Conservation (phyloP, 1,140 invertebrate genomes). For the silkworm (Bombyx mori) region DNA sequence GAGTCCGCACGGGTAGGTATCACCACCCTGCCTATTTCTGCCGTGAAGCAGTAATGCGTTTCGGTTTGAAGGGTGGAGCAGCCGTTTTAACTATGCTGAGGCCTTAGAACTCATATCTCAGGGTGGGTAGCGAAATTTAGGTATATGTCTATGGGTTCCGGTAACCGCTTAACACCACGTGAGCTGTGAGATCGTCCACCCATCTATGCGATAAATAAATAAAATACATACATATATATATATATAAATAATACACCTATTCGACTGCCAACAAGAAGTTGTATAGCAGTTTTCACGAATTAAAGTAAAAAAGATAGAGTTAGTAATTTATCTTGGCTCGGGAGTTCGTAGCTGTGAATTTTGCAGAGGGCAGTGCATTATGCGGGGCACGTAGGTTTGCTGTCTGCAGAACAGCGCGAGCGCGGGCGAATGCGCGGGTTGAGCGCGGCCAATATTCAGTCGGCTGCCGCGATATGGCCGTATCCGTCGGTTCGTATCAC, state of each 20-base stretch:
- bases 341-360: constrained; percentile 62
- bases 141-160: not conserved
- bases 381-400: constrained; percentile 60
- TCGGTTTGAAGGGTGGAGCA: no score
- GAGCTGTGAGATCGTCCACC: not conserved
- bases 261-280: constrained; percentile 4
- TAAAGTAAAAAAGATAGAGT: constrained; percentile 62
- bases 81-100: no score
- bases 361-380: constrained; percentile 59
- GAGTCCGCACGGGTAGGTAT: no score
- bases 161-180: no score
- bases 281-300: constrained; percentile 33
- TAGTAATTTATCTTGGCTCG: constrained; percentile 56
- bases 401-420: constrained; percentile 47
- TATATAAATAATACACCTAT: no score
- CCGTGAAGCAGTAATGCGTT: no score
- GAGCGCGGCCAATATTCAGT: constrained; percentile 30
- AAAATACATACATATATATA: no score
- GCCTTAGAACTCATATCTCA: no score
- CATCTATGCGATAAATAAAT: no score
- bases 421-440: constrained; percentile 27
- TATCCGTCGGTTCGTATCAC: constrained; percentile 53
- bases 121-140: no score
- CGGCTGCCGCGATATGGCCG: constrained; percentile 23
- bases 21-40: no score